These are phyloP conservation scores for Eulemur macaco DNA, from an alignment of 2,113 vertebrate genomes.

Conservation along the genomic window DNA sequence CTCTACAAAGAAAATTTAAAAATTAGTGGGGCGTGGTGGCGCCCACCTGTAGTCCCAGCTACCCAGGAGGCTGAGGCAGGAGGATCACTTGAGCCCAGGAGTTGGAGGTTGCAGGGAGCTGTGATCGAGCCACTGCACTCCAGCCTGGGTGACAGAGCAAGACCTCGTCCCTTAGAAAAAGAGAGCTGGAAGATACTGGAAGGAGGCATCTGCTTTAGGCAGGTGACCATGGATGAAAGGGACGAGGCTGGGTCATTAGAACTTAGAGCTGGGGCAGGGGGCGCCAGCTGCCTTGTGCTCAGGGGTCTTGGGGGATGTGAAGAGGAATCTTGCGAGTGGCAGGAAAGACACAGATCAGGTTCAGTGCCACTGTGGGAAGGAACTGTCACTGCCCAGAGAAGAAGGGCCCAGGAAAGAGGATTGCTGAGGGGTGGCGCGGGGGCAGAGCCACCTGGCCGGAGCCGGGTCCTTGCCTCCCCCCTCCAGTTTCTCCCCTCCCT, in stretches of 20 bases:
- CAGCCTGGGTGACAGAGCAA: too few relatives aligned
- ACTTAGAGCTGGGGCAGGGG: not conserved
- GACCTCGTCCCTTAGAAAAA: not conserved
- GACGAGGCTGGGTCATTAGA: not conserved
- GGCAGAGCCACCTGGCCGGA: not conserved
- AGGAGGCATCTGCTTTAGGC: not conserved
- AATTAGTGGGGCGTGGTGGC: too few relatives aligned
- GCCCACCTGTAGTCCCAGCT: too few relatives aligned
- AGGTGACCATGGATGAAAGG: fast-evolving
- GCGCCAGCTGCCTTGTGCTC: not conserved
- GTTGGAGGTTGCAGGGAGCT: too few relatives aligned
- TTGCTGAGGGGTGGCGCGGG: too few relatives aligned
- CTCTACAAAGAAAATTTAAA: too few relatives aligned
- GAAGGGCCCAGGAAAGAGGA: not conserved
- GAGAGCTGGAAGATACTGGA: too few relatives aligned
- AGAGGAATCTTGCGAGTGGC: fast-evolving
- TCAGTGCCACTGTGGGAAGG: not conserved
- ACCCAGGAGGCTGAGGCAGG: too few relatives aligned
- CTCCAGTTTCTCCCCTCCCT: not conserved
- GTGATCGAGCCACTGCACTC: too few relatives aligned
- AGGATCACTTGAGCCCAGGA: too few relatives aligned
- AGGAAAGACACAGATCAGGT: not conserved
- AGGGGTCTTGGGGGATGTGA: not conserved
- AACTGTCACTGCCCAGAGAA: not conserved
- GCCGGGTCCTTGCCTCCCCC: not conserved